Base-by-base conservation (phyloP, 2,113 vertebrate genomes). In the Myotis brandtii region DNA sequence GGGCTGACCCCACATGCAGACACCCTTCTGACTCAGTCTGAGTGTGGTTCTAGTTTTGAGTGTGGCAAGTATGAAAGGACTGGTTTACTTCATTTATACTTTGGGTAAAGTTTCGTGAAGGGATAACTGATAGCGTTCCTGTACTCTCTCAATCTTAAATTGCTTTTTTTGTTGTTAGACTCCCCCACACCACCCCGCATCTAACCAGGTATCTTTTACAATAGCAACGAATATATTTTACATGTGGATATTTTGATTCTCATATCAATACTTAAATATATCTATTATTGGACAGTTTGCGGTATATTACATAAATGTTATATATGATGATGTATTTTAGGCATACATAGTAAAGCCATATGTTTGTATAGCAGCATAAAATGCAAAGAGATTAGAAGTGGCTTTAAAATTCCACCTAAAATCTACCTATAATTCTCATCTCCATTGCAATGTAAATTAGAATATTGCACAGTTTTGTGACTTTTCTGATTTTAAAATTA, bases 401-500 rank as follows among this genome's bases (percentile, higher is more conserved):
- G 40, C 23, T 62, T 92, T 25, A 34, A 91, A 43, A 62, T 80
- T 7, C n/a, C 25, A 72, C 21, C 27, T 75, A 62, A 62, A 62
- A 10, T 67, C 40, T 77, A 13, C 64, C 52, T 66, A 6, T 50
- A 50, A 66, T 66, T 40, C 8, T 92, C 32, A 40, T 70, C 52
- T 16, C 21, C 6, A 50, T 20, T 67, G 37, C 17, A 46, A 0
- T 69, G 21, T 62, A 86, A 94, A 43, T 27, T 75, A 56, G 66
- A 75, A 37, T 43, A 37, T 43, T 80, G 23, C 40, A 37, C 52
- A 69, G 9, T 52, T 50, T 69, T 85, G 23, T 81, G 75, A 72
- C 56, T 90, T 76, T 32, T 84, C 86, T 89, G 59, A 69, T 76
- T 86, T 93, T 52, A 64, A 86, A 82, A 81, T 69, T 81, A 69